Evolutionary conservation across 2,113 vertebrate genomes (phyloP).

Genomic region (Columba janthina): DNA sequence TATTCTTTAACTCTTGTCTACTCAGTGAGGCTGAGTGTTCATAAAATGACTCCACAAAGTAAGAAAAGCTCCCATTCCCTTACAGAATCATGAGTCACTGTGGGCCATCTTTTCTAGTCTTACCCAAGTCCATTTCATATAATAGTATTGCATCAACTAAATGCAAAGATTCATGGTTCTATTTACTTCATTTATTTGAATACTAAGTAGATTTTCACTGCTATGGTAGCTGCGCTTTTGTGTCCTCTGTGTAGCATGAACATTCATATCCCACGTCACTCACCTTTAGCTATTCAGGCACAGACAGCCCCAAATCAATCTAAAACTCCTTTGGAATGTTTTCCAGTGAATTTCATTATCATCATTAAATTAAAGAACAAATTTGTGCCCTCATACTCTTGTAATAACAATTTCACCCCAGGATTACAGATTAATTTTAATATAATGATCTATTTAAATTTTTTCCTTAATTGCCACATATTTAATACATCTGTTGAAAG

Average conservation of each 20-base stretch:
- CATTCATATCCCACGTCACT: not conserved
- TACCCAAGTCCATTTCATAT: not conserved
- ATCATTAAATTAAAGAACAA: not conserved
- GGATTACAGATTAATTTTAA: not conserved
- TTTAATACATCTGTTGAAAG: slow-evolving; percentile 15
- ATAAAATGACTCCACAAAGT: not conserved
- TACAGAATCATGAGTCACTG: not conserved
- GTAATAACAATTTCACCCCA: not conserved
- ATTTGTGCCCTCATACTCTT: not conserved
- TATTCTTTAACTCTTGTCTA: not conserved
- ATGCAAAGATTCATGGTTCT: not conserved
- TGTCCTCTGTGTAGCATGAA: not conserved
- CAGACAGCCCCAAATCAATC: not conserved
- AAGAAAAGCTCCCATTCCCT: not conserved
- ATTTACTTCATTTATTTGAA: not conserved
- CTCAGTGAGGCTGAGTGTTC: not conserved
- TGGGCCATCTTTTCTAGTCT: not conserved
- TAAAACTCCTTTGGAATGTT: not conserved
- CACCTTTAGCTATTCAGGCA: not conserved
- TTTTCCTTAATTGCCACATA: not conserved
- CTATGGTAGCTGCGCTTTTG: not conserved
- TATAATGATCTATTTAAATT: slow-evolving; percentile 10
- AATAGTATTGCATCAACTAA: not conserved
- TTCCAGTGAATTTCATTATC: not conserved
- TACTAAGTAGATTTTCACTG: not conserved